A percentile compares a stretch with the other conserved stretches of the same genome.
Conservation (phyloP, 1,140 invertebrate genomes). For the Drosophila ogumai region DNA sequence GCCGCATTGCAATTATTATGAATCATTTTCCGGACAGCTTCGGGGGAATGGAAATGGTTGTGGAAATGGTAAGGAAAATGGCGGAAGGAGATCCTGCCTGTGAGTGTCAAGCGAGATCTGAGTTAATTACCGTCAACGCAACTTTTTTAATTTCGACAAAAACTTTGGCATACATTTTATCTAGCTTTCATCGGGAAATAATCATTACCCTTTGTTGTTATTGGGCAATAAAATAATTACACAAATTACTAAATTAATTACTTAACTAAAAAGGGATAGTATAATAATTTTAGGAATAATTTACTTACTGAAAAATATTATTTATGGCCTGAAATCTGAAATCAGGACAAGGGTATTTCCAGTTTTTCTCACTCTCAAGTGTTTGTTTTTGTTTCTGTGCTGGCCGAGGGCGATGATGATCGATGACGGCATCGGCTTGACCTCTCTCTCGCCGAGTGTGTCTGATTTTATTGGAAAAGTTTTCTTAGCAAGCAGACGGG, state of each 20-base stretch:
- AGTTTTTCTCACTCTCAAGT: neutral
- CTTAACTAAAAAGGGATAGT: neutral
- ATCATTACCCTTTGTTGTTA: neutral
- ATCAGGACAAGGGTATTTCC: neutral
- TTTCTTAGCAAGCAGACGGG: constrained; percentile 35
- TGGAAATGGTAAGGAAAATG: neutral
- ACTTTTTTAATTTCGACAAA: constrained; percentile 72
- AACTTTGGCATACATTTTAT: constrained; percentile 61
- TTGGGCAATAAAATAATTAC: neutral
- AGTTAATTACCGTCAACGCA: constrained; percentile 72
- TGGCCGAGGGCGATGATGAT: constrained; percentile 43
- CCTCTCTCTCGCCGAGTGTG: constrained; percentile 53
- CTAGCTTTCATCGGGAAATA: neutral
- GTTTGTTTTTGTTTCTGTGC: constrained; percentile 4
- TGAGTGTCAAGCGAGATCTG: neutral
- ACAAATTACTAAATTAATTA: no score
- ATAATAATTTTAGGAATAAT: no score
- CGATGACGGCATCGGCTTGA: constrained; percentile 71
- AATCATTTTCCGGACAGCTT: constrained; percentile 66
- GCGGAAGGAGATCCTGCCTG: neutral
- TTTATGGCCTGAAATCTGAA: neutral
- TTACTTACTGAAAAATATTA: neutral
- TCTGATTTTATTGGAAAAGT: constrained; percentile 83
- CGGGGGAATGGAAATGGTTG: neutral
- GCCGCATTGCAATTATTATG: constrained; percentile 83